Conservation (phyloP, 2,797 vertebrate genomes). For the Gymnopithys bicolor region DNA sequence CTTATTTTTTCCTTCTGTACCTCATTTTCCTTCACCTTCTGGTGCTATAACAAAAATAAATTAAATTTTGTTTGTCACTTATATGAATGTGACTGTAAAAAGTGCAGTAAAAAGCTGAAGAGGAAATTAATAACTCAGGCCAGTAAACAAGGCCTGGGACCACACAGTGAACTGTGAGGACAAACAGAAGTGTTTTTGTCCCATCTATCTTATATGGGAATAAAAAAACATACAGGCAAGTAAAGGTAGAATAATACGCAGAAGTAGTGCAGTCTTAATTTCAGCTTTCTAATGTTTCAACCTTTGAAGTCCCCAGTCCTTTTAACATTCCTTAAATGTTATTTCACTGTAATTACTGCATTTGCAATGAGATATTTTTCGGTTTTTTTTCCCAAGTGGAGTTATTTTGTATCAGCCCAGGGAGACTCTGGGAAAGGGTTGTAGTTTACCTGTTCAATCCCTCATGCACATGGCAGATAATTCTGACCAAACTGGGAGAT, state of each 20-base stretch:
- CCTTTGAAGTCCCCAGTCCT: constrained; percentile 21
- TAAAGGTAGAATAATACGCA: neutral
- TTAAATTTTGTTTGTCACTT: neutral
- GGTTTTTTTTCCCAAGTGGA: neutral
- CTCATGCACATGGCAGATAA: neutral
- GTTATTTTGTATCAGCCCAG: neutral
- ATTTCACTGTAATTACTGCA: constrained; percentile 18
- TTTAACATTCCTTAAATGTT: constrained; percentile 37
- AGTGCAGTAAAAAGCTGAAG: neutral
- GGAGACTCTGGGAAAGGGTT: neutral
- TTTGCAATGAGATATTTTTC: neutral
- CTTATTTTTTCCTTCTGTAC: neutral
- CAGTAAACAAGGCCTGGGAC: constrained; percentile 20
- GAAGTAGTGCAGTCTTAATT: constrained; percentile 1
- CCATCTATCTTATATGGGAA: neutral
- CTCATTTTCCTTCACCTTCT: constrained; percentile 4
- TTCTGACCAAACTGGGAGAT: neutral
- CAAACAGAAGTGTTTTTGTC: constrained; percentile 7
- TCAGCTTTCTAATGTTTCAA: constrained; percentile 23
- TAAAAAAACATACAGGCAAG: neutral
- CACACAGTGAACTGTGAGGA: constrained; percentile 8
- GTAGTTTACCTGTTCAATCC: neutral
- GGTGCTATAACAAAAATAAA: neutral
- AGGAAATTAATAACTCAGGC: constrained; percentile 32
- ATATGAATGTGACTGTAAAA: neutral